Evolutionary conservation across 2,113 vertebrate species (phyloP).

Genomic region (Laticauda laticaudata): DNA sequence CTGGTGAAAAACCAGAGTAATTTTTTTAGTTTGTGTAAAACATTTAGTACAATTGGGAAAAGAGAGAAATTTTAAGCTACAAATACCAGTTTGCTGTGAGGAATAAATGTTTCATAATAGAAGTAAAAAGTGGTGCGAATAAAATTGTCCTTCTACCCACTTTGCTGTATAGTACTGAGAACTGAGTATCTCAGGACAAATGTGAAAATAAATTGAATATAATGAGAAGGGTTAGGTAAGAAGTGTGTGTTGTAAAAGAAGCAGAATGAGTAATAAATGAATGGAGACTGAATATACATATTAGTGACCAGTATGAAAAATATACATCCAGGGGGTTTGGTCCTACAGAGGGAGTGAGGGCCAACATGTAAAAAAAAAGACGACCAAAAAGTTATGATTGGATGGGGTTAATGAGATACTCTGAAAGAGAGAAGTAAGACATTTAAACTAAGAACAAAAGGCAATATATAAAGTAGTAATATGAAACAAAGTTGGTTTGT

Average conservation of each 20-base stretch:
- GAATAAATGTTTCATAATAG: background rate
- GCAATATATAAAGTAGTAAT: background rate
- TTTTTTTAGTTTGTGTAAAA: background rate
- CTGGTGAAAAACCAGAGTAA: background rate
- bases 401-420: background rate
- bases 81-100: background rate
- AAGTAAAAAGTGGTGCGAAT: background rate
- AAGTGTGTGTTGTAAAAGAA: background rate
- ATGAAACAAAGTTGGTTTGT: background rate
- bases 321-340: background rate
- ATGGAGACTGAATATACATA: background rate
- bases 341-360: background rate
- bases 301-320: background rate
- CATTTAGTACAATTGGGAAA: background rate
- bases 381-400: background rate
- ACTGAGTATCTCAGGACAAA: background rate
- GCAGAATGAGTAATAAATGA: background rate
- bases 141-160: background rate
- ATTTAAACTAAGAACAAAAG: background rate
- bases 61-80: background rate
- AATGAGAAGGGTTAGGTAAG: background rate
- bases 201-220: background rate
- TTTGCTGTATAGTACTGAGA: background rate
- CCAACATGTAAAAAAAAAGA: background rate
- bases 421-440: background rate